Percentiles rank a stretch among this genome's conserved stretches.
Conservation (phyloP, 2,113 vertebrate genomes). For the Parotia lawesii region DNA sequence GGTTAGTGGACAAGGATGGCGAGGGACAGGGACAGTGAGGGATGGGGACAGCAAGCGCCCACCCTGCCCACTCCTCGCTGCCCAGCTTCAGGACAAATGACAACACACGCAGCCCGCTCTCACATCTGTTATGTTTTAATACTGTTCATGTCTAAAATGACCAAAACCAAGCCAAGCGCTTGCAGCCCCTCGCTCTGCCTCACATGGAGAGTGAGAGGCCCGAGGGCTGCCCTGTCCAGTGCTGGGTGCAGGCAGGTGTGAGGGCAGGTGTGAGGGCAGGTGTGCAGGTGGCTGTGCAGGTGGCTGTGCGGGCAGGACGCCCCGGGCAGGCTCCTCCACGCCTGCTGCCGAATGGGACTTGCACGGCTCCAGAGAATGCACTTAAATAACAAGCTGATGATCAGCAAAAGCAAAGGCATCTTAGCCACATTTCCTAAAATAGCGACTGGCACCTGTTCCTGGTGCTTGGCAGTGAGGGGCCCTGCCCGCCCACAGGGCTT, state of each 20-base stretch:
- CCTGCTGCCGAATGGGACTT: background rate
- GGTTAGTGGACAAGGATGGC: rapidly evolving
- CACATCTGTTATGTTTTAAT: conserved; percentile 22
- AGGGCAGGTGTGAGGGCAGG: background rate
- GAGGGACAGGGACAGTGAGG: background rate
- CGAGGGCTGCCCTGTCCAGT: background rate
- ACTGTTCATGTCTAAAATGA: conserved; percentile 46
- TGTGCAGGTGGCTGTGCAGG: background rate
- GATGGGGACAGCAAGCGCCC: background rate
- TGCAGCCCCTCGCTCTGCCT: background rate
- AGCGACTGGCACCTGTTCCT: background rate
- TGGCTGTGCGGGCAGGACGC: background rate
- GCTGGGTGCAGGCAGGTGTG: background rate
- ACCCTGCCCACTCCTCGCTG: background rate
- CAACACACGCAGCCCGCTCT: rapidly evolving
- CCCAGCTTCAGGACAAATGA: background rate
- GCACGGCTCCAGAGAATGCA: background rate
- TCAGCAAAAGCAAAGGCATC: conserved; percentile 30
- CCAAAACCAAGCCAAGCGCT: conserved; percentile 28
- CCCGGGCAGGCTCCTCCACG: background rate
- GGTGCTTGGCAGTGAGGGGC: background rate
- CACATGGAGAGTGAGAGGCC: background rate
- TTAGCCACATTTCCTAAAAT: conserved; percentile 7
- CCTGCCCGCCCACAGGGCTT: background rate
- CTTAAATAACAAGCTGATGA: conserved; percentile 42